Percentiles rank a stretch among this genome's conserved stretches.
These are phyloP conservation scores for Strongylocentrotus purpuratus DNA, from an alignment of 35 echinoderm and acorn worm species.

Conservation along the genomic window DNA sequence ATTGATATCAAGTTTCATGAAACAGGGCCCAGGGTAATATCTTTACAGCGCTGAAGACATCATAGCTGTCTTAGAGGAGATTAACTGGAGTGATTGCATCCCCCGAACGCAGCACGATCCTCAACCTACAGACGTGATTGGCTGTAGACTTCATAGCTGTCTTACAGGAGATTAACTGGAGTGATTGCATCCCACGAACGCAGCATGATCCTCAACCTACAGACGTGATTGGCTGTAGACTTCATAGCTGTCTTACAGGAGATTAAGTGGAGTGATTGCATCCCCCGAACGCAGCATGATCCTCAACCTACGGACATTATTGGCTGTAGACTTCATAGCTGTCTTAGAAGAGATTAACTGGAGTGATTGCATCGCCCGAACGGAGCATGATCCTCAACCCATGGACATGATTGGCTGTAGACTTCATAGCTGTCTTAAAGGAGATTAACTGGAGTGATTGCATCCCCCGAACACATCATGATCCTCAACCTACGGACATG, in stretches of 20 bases:
- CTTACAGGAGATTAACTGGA: conserved; percentile 46
- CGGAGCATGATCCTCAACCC: not conserved
- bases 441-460: conserved; percentile 68
- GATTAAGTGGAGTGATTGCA: too few relatives aligned
- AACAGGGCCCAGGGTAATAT: too few relatives aligned
- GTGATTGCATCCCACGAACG: not conserved
- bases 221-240: conserved; percentile 55
- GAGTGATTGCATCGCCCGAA: not conserved
- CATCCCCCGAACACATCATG: conserved; percentile 65
- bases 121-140: too few relatives aligned
- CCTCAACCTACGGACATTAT: too few relatives aligned
- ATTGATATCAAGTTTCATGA: too few relatives aligned
- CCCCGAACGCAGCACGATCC: too few relatives aligned
- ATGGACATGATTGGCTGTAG: conserved; percentile 55
- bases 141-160: too few relatives aligned
- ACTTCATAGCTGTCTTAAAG: conserved; percentile 43
- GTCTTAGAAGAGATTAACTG: conserved; percentile 52
- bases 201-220: not conserved
- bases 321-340: not conserved
- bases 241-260: too few relatives aligned
- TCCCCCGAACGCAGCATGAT: too few relatives aligned
- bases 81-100: too few relatives aligned
- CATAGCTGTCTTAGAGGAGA: too few relatives aligned
- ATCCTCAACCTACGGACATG: conserved; percentile 59
- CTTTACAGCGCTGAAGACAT: too few relatives aligned